Conservation (phyloP, 2,113 vertebrate species). For the Centropus unirufus region DNA sequence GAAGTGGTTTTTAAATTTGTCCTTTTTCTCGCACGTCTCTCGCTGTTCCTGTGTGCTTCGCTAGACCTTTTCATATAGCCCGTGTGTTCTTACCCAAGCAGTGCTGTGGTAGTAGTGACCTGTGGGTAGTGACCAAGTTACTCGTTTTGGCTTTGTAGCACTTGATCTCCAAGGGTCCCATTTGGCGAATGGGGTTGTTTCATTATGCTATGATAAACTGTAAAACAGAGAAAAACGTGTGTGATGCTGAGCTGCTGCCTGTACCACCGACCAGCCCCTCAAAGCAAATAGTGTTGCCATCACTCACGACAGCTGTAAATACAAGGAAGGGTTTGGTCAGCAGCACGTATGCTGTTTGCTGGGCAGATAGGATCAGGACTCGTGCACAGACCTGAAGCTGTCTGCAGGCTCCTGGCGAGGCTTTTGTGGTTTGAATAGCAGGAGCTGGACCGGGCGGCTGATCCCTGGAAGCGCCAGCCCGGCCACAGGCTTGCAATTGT, state of each 20-base stretch:
- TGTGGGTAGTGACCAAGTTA: not conserved
- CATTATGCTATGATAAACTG: not conserved
- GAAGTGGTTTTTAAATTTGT: not conserved
- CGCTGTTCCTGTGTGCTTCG: not conserved
- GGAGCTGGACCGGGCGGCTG: constrained; percentile 38
- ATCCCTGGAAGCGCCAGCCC: constrained; percentile 53
- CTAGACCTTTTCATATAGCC: not conserved
- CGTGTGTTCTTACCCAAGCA: not conserved
- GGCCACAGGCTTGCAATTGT: constrained; percentile 69
- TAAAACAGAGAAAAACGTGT: not conserved
- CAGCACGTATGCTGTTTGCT: constrained; percentile 74
- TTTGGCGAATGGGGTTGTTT: not conserved
- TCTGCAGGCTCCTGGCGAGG: constrained; percentile 50
- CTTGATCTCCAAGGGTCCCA: not conserved
- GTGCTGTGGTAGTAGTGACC: too few species aligned
- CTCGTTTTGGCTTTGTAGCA: not conserved
- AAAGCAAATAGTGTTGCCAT: not conserved
- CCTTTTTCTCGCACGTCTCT: not conserved
- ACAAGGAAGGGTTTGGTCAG: constrained; percentile 92
- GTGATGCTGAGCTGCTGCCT: not conserved
- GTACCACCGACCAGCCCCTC: not conserved
- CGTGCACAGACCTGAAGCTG: constrained; percentile 53
- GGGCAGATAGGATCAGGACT: constrained; percentile 83
- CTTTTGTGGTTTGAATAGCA: constrained; percentile 55
- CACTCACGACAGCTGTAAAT: constrained; percentile 74